These are phyloP conservation scores for Pycnonotus jocosus DNA, from an alignment of 2,113 vertebrate genomes.

Conservation along the genomic window DNA sequence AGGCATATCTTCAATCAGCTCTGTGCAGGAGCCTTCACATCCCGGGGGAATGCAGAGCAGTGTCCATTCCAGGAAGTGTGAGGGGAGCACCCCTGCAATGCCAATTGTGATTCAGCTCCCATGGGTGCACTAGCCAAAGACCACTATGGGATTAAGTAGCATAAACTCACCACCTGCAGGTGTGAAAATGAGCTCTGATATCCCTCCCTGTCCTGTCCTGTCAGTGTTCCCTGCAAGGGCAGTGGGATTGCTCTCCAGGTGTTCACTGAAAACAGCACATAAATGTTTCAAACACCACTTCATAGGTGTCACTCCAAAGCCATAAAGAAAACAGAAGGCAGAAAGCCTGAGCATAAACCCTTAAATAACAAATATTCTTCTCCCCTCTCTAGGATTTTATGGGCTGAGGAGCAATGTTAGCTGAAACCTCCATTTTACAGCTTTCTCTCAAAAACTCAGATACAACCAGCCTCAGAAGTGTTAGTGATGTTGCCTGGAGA, in stretches of 20 bases:
- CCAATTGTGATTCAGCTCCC: background rate
- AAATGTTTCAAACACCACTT: background rate
- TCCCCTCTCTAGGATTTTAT: background rate
- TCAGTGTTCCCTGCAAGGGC: background rate
- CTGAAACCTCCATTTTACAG: constrained; percentile 1
- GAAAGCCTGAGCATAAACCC: background rate
- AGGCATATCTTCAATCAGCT: background rate
- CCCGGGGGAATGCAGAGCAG: background rate
- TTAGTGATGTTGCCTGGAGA: constrained; percentile 42
- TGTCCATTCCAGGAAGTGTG: background rate
- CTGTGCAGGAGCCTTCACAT: accelerated
- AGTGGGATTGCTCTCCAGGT: background rate
- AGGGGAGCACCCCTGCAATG: background rate
- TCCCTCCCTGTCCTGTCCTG: background rate
- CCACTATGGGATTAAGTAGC: background rate
- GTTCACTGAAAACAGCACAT: background rate
- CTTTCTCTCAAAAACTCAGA: constrained; percentile 17
- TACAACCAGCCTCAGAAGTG: background rate
- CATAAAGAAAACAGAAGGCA: background rate
- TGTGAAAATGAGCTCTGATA: accelerated
- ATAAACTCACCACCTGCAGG: background rate
- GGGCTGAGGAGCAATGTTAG: background rate
- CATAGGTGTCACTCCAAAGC: background rate
- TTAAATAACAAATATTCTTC: background rate
- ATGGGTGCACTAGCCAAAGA: background rate